Evolutionary conservation across 2,113 vertebrate species (phyloP).

Genomic region (Hippocampus mohnikei): DNA sequence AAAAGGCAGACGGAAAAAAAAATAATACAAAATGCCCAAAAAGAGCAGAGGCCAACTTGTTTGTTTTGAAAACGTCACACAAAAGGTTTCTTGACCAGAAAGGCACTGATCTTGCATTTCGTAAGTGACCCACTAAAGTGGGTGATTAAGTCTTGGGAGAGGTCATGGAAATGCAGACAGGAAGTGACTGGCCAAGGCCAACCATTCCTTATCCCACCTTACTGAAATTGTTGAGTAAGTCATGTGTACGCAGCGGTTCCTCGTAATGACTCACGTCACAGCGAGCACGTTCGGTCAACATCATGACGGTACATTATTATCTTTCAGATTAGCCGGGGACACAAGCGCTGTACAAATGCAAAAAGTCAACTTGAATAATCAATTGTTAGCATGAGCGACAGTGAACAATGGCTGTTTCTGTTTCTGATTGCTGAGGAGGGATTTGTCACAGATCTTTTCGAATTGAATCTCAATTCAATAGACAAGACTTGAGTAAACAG

Average conservation of each 20-base stretch:
- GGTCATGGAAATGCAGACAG: slow-evolving; percentile 31
- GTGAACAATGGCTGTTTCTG: neutral
- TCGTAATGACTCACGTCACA: neutral
- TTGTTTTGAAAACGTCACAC: slow-evolving; percentile 7
- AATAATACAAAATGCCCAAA: neutral
- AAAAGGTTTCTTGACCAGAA: neutral
- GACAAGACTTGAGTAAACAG: neutral
- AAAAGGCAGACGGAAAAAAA: neutral
- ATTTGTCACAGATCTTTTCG: neutral
- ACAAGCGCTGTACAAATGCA: neutral
- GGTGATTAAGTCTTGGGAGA: slow-evolving; percentile 10
- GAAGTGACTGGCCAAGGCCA: slow-evolving; percentile 20
- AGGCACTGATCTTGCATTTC: slow-evolving; percentile 18
- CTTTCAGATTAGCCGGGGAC: neutral
- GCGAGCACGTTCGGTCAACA: neutral
- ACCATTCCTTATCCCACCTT: slow-evolving; percentile 34
- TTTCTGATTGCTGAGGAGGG: neutral
- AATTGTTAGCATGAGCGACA: neutral
- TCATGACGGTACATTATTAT: neutral
- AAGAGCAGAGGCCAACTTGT: neutral
- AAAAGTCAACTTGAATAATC: neutral
- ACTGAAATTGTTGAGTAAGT: neutral
- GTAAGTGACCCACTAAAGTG: slow-evolving; percentile 6
- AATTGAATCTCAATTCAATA: neutral
- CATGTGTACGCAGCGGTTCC: neutral